Conservation (phyloP, 1,140 invertebrate genomes). For the Pissodes strobi region DNA sequence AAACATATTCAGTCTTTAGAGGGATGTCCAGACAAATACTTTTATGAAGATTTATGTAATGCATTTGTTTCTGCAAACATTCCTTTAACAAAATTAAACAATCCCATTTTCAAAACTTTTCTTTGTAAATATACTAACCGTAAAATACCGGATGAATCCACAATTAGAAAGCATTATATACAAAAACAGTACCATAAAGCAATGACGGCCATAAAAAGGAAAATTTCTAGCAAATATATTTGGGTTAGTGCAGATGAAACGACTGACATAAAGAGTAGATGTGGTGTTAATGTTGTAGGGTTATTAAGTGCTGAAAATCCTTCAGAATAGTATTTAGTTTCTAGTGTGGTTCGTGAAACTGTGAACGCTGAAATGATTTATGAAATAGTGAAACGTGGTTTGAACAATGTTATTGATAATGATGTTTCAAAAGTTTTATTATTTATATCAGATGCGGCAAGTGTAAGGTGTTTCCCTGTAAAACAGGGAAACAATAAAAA, state of each 20-base stretch:
- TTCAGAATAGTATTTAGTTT: not conserved
- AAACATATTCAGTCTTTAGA: too few species aligned
- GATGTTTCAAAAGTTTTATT: not conserved
- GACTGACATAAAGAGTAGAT: not conserved
- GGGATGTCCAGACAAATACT: too few species aligned
- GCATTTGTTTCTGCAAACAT: not conserved
- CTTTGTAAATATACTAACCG: not conserved
- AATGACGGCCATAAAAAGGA: not conserved
- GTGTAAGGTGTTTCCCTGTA: not conserved
- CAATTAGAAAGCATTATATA: not conserved
- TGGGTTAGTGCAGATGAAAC: constrained; percentile 4
- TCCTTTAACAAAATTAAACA: not conserved
- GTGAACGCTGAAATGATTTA: not conserved
- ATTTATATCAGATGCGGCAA: not conserved
- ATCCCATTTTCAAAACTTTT: not conserved
- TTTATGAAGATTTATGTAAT: too few species aligned
- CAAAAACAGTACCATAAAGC: not conserved
- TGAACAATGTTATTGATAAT: too few species aligned
- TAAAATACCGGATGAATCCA: not conserved
- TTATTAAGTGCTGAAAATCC: not conserved
- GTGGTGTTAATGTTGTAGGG: not conserved
- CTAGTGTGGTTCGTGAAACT: not conserved
- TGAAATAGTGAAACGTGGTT: too few species aligned
- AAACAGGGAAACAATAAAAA: not conserved
- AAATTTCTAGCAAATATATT: not conserved